Evolutionary conservation across 2,113 vertebrate species (phyloP).

Genomic region (Neolamprologus variostigma): DNA sequence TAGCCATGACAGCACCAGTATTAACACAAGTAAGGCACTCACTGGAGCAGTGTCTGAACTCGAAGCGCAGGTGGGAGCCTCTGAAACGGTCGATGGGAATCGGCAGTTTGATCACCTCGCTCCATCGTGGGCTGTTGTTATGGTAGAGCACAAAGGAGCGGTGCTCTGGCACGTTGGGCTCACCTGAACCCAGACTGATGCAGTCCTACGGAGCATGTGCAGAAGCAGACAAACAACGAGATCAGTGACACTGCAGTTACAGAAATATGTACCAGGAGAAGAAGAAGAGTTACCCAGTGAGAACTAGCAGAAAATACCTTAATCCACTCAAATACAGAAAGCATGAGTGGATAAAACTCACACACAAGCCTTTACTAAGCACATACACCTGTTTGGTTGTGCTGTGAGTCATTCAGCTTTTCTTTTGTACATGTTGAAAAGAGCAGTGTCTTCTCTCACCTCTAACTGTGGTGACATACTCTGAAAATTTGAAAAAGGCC

Average conservation of each 20-base stretch:
- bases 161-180: slow-evolving; percentile 82
- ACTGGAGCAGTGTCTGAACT: slow-evolving; percentile 99
- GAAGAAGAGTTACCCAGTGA: not conserved
- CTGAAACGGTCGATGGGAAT: slow-evolving; percentile 95
- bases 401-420: too few species aligned
- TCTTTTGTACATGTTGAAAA: too few species aligned
- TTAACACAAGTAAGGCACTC: not conserved
- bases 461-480: too few species aligned
- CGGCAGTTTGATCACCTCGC: slow-evolving; percentile 89
- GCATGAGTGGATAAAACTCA: fast-evolving
- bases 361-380: not conserved
- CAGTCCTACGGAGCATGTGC: slow-evolving; percentile 76
- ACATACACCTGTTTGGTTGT: not conserved
- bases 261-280: fast-evolving
- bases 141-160: slow-evolving; percentile 96
- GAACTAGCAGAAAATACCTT: not conserved
- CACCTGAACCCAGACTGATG: slow-evolving; percentile 91
- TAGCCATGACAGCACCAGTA: not conserved
- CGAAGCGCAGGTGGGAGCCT: slow-evolving; percentile 95
- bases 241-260: fast-evolving
- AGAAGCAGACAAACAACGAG: fast-evolving
- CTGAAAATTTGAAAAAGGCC: too few species aligned
- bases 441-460: too few species aligned
- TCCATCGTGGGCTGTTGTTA: slow-evolving; percentile 97
- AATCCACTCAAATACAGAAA: not conserved